These are phyloP conservation scores for Suncus etruscus DNA, from an alignment of 2,113 vertebrate genomes.

Conservation along the genomic window DNA sequence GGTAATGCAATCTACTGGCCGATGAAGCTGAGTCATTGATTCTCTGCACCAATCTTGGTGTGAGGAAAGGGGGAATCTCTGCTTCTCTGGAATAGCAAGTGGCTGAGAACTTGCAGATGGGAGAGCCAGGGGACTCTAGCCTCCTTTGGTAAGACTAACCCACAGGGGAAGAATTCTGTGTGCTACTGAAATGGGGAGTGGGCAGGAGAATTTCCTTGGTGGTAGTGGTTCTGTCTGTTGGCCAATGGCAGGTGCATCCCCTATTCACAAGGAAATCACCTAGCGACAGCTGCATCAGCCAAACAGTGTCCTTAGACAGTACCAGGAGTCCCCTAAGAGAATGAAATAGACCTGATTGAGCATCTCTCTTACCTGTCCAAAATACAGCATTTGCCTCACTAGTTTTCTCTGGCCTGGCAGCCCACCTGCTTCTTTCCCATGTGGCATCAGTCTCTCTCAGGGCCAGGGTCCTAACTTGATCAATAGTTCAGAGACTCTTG, in stretches of 20 bases:
- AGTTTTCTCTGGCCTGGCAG: too few species aligned
- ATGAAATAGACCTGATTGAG: not conserved
- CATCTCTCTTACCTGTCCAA: too few species aligned
- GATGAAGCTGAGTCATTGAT: not conserved
- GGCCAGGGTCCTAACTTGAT: accelerated
- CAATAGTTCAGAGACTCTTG: accelerated
- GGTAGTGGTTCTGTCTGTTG: not conserved
- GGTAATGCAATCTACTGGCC: not conserved
- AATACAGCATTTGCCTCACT: too few species aligned
- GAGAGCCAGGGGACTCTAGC: not conserved
- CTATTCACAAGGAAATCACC: not conserved
- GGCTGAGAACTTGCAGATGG: not conserved
- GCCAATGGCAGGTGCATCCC: too few species aligned
- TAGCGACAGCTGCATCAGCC: not conserved
- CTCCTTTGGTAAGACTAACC: not conserved
- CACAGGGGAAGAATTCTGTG: not conserved
- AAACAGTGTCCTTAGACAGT: not conserved
- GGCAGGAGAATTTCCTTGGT: not conserved
- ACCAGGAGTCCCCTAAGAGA: not conserved
- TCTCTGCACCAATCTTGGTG: not conserved
- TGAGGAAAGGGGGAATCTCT: not conserved
- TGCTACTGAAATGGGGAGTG: not conserved
- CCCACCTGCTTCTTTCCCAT: too few species aligned
- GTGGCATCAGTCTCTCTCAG: not conserved
- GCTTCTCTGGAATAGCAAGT: not conserved